These are phyloP conservation scores for Columba guinea DNA, from an alignment of 2,797 vertebrate genomes.

Conservation along the genomic window DNA sequence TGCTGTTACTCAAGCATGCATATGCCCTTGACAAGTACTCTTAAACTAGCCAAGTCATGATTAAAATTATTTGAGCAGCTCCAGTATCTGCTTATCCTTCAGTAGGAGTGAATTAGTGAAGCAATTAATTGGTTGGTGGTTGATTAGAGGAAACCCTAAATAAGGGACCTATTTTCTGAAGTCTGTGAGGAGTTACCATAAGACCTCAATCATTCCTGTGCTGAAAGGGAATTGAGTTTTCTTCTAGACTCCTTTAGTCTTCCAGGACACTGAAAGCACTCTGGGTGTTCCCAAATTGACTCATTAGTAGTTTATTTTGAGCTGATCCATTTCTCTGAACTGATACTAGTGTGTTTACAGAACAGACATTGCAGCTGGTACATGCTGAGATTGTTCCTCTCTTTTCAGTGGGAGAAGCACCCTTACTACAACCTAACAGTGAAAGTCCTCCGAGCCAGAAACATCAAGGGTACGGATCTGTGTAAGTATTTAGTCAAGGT, in stretches of 20 bases:
- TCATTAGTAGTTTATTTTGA: background rate
- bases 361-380: background rate
- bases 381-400: slow-evolving; percentile 14
- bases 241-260: background rate
- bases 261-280: background rate
- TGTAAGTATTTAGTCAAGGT: slow-evolving; percentile 70
- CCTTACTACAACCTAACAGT: slow-evolving; percentile 80
- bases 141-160: background rate
- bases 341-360: background rate
- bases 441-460: slow-evolving; percentile 78
- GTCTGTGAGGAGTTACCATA: background rate
- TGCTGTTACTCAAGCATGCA: background rate
- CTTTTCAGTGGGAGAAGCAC: slow-evolving; percentile 78
- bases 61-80: background rate
- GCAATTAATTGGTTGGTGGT: background rate
- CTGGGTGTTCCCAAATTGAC: background rate
- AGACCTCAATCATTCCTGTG: background rate
- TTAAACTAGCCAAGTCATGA: background rate
- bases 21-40: background rate
- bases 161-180: background rate
- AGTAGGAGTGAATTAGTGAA: background rate
- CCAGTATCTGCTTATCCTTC: background rate
- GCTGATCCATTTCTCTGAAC: background rate
- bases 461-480: slow-evolving; percentile 75
- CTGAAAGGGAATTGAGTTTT: background rate